Base-by-base conservation (phyloP, 2,888 invertebrate genomes). In the Nomada hirtipes region DNA sequence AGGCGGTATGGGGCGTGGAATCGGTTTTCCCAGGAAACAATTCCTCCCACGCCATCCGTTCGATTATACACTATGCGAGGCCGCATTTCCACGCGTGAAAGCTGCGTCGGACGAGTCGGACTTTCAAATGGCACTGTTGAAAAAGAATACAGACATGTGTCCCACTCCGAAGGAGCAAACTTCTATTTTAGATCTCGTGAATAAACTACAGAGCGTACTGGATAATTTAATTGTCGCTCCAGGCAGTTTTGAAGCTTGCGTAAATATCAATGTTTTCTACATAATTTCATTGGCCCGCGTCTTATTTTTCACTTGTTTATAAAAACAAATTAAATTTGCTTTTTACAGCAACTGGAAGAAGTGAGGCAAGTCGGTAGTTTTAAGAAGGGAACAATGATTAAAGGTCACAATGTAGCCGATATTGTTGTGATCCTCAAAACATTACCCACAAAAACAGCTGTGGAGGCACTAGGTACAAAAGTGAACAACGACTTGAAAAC, bases 381-480 rank as follows among this genome's bases (percentile, higher is more conserved):
- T 94, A 99, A 99, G 94, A 99, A 99, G 92, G 99, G 99, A 2
- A 99, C 99, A 0, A 98, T 99, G 97, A 96, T 99, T 92, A 97
- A 98, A 0, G 98, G 98, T 1, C 98, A 98, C 94, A 99, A 98
- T 93, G 97, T 98, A 0, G 99, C 99, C 0, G 99, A 99, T 91
- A 97, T 99, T 82, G 99, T 99, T 0, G 98, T 99, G 0, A 98
- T 99, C 84, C 95, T 99, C 83, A 99, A 99, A 95, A 98, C 99
- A 0, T 94, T 99, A 72, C 99, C 99, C 0, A 99, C 99, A 0
- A 98, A 98, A 91, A 99, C 99, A 93, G 98, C 99, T 0, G 98
- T 99, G 0, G 98, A 98, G 90, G 98, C 98, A 0, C 95, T 99
- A 1, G 98, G 98, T 0, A 97, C 97, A 89, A 98, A 98, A 95